Percentiles rank a stretch among this genome's conserved stretches.
These are phyloP conservation scores for Paratrypauchen microcephalus DNA, from an alignment of 2,797 vertebrate genomes.

Conservation along the genomic window DNA sequence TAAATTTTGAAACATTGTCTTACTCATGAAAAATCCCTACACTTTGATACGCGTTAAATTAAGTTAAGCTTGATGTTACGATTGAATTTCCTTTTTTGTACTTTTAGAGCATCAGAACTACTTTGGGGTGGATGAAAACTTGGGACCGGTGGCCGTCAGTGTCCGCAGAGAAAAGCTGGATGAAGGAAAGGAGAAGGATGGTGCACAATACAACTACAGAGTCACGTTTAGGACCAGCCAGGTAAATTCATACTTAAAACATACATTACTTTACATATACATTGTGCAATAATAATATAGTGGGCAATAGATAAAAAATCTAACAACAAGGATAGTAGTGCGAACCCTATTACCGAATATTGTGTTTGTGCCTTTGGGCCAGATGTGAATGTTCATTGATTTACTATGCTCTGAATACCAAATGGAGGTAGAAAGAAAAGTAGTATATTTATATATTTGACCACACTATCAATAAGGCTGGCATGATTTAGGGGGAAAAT, in stretches of 20 bases:
- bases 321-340: no score
- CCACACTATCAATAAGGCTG: no score
- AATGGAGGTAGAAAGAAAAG: no score
- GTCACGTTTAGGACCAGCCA: constrained; percentile 95
- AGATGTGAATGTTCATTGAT: no score
- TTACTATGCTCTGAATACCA: no score
- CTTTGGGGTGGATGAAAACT: constrained; percentile 93
- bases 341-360: no score
- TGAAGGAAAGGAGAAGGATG: constrained; percentile 91
- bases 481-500: no score
- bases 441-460: no score
- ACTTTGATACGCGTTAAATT: neutral
- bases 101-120: constrained; percentile 95
- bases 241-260: constrained; percentile 72
- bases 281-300: no score
- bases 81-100: constrained; percentile 17
- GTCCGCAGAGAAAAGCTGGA: constrained; percentile 92
- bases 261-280: neutral
- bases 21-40: constrained; percentile 5
- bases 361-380: no score
- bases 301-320: no score
- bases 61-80: neutral
- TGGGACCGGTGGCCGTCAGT: constrained; percentile 94
- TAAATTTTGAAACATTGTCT: neutral
- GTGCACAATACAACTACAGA: constrained; percentile 90